phyloP scores from a whole-genome alignment of 2,113 vertebrate species.

The Brienomyrus longianalis region DNA sequence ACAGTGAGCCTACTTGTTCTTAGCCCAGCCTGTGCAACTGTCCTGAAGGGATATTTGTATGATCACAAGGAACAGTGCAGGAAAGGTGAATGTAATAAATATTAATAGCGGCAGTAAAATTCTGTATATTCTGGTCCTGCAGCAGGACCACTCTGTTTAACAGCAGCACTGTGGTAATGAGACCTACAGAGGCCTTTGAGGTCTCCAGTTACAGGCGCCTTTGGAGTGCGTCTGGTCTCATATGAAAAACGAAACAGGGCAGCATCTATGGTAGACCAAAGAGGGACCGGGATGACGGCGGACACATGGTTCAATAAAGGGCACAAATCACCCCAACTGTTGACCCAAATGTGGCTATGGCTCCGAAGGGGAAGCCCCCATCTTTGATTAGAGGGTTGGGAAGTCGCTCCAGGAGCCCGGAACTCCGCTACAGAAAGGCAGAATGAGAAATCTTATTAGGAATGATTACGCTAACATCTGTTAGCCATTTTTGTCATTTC shows the following conservation, averaged over 20 bases:
- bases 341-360: background rate
- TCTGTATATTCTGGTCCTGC: background rate
- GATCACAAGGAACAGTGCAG: background rate
- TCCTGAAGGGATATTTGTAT: background rate
- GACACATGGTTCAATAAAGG: background rate
- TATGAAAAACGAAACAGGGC: background rate
- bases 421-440: background rate
- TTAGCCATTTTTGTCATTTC: conserved; percentile 19
- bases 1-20: background rate
- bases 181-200: background rate
- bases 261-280: background rate
- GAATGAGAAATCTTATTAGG: conserved; percentile 12
- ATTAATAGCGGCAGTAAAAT: background rate
- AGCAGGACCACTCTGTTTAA: background rate
- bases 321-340: background rate
- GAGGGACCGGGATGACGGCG: background rate
- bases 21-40: background rate
- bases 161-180: conserved; percentile 12
- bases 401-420: background rate
- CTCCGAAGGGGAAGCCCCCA: background rate
- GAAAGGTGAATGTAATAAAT: background rate
- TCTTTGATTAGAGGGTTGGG: background rate
- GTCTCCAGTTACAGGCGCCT: background rate
- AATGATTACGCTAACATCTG: conserved; percentile 16
- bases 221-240: background rate